Base-by-base conservation (phyloP, 1,140 invertebrate species). In the Sinonovacula constricta region DNA sequence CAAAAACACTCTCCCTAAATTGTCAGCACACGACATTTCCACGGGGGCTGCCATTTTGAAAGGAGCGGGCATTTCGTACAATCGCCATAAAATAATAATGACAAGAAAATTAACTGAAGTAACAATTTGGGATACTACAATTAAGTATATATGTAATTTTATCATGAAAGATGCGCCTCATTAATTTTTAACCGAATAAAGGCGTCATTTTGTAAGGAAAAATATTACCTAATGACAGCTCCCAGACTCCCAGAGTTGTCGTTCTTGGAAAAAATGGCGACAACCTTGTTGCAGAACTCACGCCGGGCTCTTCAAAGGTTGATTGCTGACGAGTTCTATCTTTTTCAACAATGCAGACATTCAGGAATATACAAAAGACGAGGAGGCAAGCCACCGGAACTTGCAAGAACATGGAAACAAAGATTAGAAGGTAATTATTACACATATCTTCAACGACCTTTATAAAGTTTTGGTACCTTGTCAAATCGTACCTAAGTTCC, bases 31-130 rank as follows among this genome's bases (percentile, higher is more conserved):
- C 10, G 10, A 49, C 10, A 33, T 33, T 24, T 60, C 45, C 53
- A 69, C 54, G 75, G 65, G 65, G 53, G 65, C 75, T 3, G 75
- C 75, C 75, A 77, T 77, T 68, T 77, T 77, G 56, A 24, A 57
- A 26, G 31, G 51, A 39, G 67, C 26, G 24, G 22, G 7, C 10
- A 57, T 57, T n/a, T 7, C n/a, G n/a, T n/a, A n/a, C n/a, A n/a
- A n/a, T n/a, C n/a, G n/a, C n/a, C n/a, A n/a, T 62, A 30, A 62
- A 62, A 33, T 30, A 62, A 62, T 67, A 67, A 67, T 33, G n/a
- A 33, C 3, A 24, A 28, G n/a, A n/a, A n/a, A n/a, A n/a, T n/a
- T n/a, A n/a, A 12, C 45, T 49, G n/a, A 49, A 18, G 22, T 51
- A 15, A 18, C 49, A 51, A 51, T 49, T n/a, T n/a, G n/a, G n/a